Evolutionary conservation across 2,797 vertebrate genomes (phyloP).

Genomic region (Crossoptilon crossoptilon): DNA sequence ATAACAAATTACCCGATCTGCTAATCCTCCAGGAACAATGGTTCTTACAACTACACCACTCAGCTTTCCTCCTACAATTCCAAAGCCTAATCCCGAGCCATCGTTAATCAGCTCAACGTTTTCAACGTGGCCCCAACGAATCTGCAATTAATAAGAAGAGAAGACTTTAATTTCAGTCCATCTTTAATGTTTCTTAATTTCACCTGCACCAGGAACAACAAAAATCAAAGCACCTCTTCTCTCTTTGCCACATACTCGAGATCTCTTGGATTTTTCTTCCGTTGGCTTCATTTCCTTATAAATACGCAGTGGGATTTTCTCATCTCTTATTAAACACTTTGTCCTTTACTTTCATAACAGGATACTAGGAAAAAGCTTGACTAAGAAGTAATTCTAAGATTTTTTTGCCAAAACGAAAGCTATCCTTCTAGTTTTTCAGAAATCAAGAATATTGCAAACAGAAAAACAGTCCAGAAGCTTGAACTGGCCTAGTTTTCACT

Average conservation of each 20-base stretch:
- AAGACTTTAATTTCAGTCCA: conserved; percentile 35
- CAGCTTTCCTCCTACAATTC: conserved; percentile 93
- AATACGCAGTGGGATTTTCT: conserved; percentile 34
- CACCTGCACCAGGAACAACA: not conserved
- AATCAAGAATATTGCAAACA: conserved; percentile 32
- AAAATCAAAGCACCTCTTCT: conserved; percentile 27
- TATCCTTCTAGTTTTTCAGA: conserved; percentile 20
- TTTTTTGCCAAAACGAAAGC: conserved; percentile 51
- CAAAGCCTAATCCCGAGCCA: conserved; percentile 95
- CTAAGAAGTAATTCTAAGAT: conserved; percentile 10
- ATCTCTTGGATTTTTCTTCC: conserved; percentile 35
- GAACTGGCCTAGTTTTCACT: conserved; percentile 22
- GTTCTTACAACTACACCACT: conserved; percentile 93
- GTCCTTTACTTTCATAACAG: conserved; percentile 26
- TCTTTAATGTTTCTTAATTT: conserved; percentile 18
- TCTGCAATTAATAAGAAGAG: conserved; percentile 78
- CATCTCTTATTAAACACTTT: conserved; percentile 52
- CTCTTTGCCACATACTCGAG: not conserved
- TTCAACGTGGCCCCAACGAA: conserved; percentile 89
- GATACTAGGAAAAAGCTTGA: conserved; percentile 31
- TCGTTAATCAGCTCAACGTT: conserved; percentile 93
- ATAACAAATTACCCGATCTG: conserved; percentile 85
- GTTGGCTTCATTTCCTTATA: conserved; percentile 23
- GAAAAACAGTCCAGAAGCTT: conserved; percentile 29
- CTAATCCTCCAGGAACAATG: conserved; percentile 89